These are phyloP conservation scores for Fabriciana adippe DNA, from an alignment of 2,888 invertebrate species.

Conservation along the genomic window DNA sequence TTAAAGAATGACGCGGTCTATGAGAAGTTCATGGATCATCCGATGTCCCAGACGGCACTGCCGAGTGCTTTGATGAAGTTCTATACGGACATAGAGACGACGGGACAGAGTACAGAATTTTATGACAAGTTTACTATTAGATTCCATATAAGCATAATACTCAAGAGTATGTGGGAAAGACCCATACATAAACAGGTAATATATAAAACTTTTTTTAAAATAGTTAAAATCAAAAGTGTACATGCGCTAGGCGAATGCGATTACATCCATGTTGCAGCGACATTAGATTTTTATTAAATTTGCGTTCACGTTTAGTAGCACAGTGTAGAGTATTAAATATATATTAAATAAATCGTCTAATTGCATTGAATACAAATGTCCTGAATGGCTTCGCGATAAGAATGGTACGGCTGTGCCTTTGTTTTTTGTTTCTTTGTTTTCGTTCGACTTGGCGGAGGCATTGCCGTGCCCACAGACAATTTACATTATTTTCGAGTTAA, in stretches of 20 bases:
- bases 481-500: background rate
- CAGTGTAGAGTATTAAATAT: background rate
- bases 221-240: too few species aligned
- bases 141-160: conserved; percentile 98
- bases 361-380: too few species aligned
- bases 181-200: conserved; percentile 87
- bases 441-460: too few species aligned
- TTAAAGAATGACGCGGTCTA: conserved; percentile 80
- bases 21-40: conserved; percentile 92
- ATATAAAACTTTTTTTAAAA: background rate
- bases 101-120: conserved; percentile 98
- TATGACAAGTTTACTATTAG: conserved; percentile 99
- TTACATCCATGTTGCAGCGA: too few species aligned
- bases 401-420: too few species aligned
- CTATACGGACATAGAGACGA: conserved; percentile 98
- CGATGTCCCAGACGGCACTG: conserved; percentile 86
- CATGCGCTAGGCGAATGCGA: too few species aligned
- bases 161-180: conserved; percentile 97
- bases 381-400: too few species aligned
- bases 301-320: too few species aligned
- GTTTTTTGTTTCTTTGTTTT: too few species aligned
- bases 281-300: too few species aligned
- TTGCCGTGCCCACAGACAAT: too few species aligned
- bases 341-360: too few species aligned
- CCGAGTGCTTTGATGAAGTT: conserved; percentile 98